phyloP scores from a whole-genome alignment of 2,113 vertebrate species.

The Brienomyrus brachyistius region DNA sequence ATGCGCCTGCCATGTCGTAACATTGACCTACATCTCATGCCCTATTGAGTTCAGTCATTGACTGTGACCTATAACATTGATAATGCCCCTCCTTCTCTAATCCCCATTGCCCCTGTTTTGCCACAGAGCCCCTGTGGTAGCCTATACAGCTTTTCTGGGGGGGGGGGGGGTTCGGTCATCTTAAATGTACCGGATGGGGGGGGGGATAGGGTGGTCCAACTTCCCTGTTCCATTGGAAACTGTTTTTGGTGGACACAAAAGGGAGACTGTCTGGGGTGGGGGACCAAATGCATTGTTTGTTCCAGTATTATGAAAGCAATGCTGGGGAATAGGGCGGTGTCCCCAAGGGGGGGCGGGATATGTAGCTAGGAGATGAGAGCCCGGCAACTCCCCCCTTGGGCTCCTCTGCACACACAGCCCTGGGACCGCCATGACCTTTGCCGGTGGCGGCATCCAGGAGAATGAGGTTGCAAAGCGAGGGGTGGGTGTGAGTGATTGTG shows the following conservation, averaged over 20 bases:
- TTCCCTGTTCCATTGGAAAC: constrained; percentile 10
- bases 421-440: neutral
- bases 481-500: neutral
- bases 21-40: constrained; percentile 42
- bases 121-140: neutral
- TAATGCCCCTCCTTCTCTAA: neutral
- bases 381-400: neutral
- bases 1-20: neutral
- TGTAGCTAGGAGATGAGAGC: neutral
- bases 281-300: neutral
- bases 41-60: neutral
- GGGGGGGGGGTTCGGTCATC: neutral
- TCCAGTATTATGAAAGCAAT: neutral
- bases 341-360: neutral
- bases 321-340: neutral
- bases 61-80: constrained; percentile 3
- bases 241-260: constrained; percentile 4
- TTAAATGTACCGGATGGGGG: neutral
- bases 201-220: neutral
- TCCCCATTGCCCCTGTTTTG: neutral
- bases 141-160: neutral
- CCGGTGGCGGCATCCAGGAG: neutral
- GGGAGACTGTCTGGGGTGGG: neutral
- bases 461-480: neutral
- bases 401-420: neutral